Evolutionary conservation across 2,888 invertebrate genomes (phyloP), one percentile per base, ranked within the genome.

Genomic region (Lithophane ornitopus): DNA sequence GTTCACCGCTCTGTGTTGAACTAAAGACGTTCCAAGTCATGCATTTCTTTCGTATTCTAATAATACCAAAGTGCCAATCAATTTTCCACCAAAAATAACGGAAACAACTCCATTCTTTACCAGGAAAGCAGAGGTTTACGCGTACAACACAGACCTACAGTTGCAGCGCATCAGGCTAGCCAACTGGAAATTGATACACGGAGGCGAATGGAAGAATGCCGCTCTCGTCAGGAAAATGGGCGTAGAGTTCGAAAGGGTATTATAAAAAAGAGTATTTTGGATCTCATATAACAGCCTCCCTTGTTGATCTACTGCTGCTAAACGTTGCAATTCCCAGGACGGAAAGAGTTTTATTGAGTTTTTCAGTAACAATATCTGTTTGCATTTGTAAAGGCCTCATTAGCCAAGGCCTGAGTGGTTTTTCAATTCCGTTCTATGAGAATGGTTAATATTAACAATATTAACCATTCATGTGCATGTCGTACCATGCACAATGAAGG

Each of bases 181-280:
- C 0, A 96, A 96, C 85, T 94, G 91, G 93, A 96, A 95, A 80
- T 70, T 91, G 4, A 82, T 94, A 68, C 96, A 94, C 66, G 96
- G 96, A 0, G 93, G 94, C 0, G 84, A 88, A 0, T 90, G 88
- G 7, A 95, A 95, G 84, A 91, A 92, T 0, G 91, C 84, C 0
- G 56, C 86, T 12, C 92, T 96, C 16, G 92, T 95, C 71, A 93
- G 85, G 83, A 96, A 95, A 86, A 96, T 96, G 95, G 96, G 95
- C 52, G 0, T 81, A 0, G 95, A 95, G 80, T 95, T 96, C 74
- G 96, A 96, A 86, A 96, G 94, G 93, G 96, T 96, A 81, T 14
- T 9, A 52, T 11, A 22, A 75, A 26, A 26, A 62, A 28, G 19
- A 2, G 54, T 52, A 56, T 62, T 65, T 44, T 28, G n/a, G 12